Percentiles rank a stretch among this genome's conserved stretches.
These are phyloP conservation scores for Microplitis deprimator DNA, from an alignment of 2,888 invertebrate species.

Conservation along the genomic window DNA sequence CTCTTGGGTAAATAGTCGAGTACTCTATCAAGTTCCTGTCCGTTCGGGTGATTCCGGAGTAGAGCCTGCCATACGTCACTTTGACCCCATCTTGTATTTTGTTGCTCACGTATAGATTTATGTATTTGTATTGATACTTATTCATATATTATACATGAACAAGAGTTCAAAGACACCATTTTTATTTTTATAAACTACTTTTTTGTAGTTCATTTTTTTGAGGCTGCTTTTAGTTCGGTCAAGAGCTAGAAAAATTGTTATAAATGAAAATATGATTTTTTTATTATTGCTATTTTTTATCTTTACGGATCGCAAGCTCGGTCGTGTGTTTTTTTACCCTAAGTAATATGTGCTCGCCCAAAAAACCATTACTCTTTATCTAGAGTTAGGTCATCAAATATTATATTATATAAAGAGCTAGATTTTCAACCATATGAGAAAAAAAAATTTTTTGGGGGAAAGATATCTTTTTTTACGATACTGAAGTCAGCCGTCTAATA, in stretches of 20 bases:
- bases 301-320: slow-evolving; percentile 21
- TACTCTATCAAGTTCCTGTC: slow-evolving; percentile 66
- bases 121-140: slow-evolving; percentile 26
- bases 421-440: not conserved
- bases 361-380: slow-evolving; percentile 70
- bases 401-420: not conserved
- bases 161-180: not conserved
- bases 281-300: not conserved
- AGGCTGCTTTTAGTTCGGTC: not conserved
- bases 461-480: not conserved
- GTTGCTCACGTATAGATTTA: slow-evolving; percentile 26
- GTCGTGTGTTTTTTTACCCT: slow-evolving; percentile 30
- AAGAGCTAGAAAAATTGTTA: not conserved
- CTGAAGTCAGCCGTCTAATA: too few species aligned
- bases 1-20: slow-evolving; percentile 56
- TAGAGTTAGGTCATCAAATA: slow-evolving; percentile 51
- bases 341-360: slow-evolving; percentile 55
- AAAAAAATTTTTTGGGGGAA: not conserved
- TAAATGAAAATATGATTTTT: slow-evolving; percentile 23
- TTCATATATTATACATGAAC: not conserved
- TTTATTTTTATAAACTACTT: not conserved
- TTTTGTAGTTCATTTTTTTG: not conserved
- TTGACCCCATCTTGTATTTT: slow-evolving; percentile 59
- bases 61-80: slow-evolving; percentile 68
- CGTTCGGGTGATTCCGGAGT: slow-evolving; percentile 63